A percentile compares a stretch with the other conserved stretches of the same genome.
Evolutionary conservation across 2,113 vertebrate genomes (phyloP).

Genomic region (Lycaon pictus): DNA sequence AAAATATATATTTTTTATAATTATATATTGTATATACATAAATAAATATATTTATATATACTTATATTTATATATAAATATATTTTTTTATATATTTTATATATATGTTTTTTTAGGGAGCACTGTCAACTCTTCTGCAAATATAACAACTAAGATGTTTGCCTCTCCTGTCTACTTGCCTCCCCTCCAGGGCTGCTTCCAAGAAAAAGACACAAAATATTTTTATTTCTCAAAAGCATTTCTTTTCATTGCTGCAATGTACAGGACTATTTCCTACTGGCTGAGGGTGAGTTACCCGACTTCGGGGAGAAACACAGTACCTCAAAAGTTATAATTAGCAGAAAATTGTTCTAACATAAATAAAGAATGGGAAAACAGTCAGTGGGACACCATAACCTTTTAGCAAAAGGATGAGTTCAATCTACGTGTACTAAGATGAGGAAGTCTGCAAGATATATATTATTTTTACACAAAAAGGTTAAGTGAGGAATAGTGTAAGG

Average conservation of each 20-base stretch:
- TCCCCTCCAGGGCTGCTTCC: background rate
- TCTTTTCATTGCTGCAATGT: background rate
- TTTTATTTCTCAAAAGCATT: background rate
- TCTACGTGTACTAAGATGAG: background rate
- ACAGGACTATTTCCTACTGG: background rate
- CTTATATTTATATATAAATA: too few species aligned
- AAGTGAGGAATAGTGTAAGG: background rate
- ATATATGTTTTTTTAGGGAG: background rate
- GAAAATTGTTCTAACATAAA: background rate
- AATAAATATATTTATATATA: too few species aligned
- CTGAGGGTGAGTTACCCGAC: background rate
- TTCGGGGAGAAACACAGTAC: background rate
- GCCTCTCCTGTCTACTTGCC: background rate
- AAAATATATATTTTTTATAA: background rate
- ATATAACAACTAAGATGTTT: accelerated
- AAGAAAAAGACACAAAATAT: background rate
- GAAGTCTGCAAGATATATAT: background rate
- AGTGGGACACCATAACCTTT: background rate
- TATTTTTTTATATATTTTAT: too few species aligned
- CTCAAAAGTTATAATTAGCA: background rate
- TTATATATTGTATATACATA: too few species aligned
- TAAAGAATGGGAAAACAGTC: background rate
- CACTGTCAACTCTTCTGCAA: accelerated
- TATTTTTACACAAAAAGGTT: background rate
- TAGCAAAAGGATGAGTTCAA: background rate